Base-by-base conservation (phyloP, 2,113 vertebrate species). In the Malurus elegans region DNA sequence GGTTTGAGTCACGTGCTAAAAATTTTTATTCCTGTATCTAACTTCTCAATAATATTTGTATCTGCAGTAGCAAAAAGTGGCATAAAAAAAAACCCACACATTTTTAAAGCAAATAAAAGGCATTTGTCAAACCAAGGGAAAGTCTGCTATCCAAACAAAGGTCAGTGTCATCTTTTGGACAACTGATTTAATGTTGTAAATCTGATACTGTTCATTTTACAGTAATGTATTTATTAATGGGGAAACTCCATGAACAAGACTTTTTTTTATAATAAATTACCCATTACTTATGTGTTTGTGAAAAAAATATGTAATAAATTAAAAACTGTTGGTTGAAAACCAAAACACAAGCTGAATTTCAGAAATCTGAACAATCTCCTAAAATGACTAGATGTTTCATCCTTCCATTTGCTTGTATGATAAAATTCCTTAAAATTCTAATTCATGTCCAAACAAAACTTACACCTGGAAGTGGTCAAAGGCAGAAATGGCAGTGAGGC, bases 91-190 rank as follows among this genome's bases (percentile, higher is more conserved):
- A 21, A 17, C 1, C 4, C 6, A 17, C 8, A 4, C 0, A 1
- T 40, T 84, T 79, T 70, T 34, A 14, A n/a, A 50, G 40, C 45
- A 42, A 28, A 69, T 56, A 28, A 45, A 75, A 79, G 19, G 17
- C 34, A 75, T 79, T 88, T 83, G 18, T 54, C 81, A 78, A 79
- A 86, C 45, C 42, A 83, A 53, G 32, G 61, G 78, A 44, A 89
- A 67, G 23, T 38, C 95, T 40, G 88, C 91, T 42, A 56, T 81
- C 86, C 84, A 79, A 93, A 90, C 82, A 61, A 94, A 86, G 8
- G 25, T 13, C 38, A 45, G 38, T 16, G 10, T 25, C 31, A 76
- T 50, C 10, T 69, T 88, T 16, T 34, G 17, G 71, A 62, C 18
- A 50, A 48, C 5, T 61, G 18, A 48, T 58, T 80, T 78, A 20